These are phyloP conservation scores for Lithobates sylvaticus DNA, from an alignment of 2,797 vertebrate genomes.

Conservation along the genomic window DNA sequence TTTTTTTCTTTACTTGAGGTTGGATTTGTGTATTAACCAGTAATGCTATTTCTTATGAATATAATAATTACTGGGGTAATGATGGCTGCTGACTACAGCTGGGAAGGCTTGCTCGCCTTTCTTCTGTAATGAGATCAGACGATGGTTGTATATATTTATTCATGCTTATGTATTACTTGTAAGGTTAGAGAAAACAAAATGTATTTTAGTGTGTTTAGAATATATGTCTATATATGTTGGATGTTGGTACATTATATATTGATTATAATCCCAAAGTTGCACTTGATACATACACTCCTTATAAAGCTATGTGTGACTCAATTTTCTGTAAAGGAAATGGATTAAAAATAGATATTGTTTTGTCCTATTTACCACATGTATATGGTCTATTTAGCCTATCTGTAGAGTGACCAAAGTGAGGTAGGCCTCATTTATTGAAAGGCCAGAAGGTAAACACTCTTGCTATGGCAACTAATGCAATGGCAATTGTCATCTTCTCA, in stretches of 20 bases:
- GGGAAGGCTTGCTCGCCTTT: neutral
- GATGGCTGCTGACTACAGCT: slow-evolving; percentile 33
- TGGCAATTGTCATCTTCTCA: no score
- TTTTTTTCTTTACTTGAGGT: slow-evolving; percentile 8
- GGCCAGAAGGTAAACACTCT: no score
- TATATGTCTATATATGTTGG: slow-evolving; percentile 48
- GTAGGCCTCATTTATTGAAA: no score
- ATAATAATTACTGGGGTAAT: slow-evolving; percentile 18
- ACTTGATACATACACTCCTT: slow-evolving; percentile 4
- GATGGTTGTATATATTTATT: slow-evolving; percentile 59
- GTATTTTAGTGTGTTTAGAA: slow-evolving; percentile 30
- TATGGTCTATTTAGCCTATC: neutral
- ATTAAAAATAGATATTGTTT: neutral
- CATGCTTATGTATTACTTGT: slow-evolving; percentile 45
- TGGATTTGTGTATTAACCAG: slow-evolving; percentile 39
- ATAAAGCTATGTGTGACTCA: neutral
- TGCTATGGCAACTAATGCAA: no score
- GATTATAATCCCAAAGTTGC: slow-evolving; percentile 15
- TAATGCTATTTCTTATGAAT: slow-evolving; percentile 31
- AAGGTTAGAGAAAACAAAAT: slow-evolving; percentile 46
- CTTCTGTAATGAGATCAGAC: slow-evolving; percentile 5
- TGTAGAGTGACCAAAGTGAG: no score
- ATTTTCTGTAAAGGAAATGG: neutral
- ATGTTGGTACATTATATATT: slow-evolving; percentile 51
- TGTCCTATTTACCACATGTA: neutral